Conservation (phyloP, 2,797 vertebrate species). For the Gallirallus australis region DNA sequence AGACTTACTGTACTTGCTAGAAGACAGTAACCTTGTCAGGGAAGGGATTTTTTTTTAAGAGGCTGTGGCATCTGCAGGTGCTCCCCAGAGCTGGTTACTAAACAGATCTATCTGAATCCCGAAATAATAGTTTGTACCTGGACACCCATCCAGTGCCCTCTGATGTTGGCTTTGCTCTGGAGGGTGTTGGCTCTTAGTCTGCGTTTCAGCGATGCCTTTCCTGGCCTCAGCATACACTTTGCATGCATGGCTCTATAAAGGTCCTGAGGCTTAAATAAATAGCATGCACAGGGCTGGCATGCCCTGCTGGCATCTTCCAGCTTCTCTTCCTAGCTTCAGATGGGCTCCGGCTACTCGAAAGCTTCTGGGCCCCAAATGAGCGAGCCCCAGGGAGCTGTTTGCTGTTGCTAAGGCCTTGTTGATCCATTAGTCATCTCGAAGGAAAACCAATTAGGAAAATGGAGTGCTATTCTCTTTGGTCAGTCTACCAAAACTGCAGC, state of each 20-base stretch:
- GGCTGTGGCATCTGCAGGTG: not conserved
- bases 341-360: not conserved
- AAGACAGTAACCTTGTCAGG: not conserved
- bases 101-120: not conserved
- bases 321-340: not conserved
- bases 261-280: constrained; percentile 16
- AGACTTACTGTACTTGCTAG: not conserved
- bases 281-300: not conserved
- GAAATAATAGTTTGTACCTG: not conserved
- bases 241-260: not conserved
- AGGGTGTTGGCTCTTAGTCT: constrained; percentile 15
- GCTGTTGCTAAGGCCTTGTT: not conserved
- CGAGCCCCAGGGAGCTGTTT: not conserved
- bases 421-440: constrained; percentile 43
- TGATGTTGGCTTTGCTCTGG: not conserved
- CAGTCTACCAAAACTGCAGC: not conserved
- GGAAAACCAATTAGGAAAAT: constrained; percentile 53
- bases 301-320: not conserved
- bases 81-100: not conserved
- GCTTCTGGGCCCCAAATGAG: not conserved
- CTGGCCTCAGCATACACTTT: not conserved
- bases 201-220: constrained; percentile 32
- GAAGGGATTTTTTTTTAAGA: not conserved
- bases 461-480: constrained; percentile 6
- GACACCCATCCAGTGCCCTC: not conserved